These are phyloP conservation scores for Nomada lathburiana DNA, from an alignment of 2,888 invertebrate genomes.

Conservation along the genomic window DNA sequence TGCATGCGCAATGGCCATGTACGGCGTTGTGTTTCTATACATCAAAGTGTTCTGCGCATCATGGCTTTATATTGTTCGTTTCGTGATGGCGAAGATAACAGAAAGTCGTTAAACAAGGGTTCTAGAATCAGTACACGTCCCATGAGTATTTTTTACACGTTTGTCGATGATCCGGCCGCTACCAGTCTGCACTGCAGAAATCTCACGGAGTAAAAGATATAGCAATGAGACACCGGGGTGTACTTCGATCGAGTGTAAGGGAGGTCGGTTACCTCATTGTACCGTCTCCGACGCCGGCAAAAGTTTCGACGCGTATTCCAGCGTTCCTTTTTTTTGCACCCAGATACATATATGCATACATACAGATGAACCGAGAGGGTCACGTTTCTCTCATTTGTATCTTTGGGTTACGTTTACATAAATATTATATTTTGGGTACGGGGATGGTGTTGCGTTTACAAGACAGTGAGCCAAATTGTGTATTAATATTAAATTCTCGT, in stretches of 20 bases:
- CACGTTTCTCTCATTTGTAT: slow-evolving; percentile 76
- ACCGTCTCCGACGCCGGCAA: slow-evolving; percentile 17
- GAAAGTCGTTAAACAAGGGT: slow-evolving; percentile 35
- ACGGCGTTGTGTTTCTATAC: no score
- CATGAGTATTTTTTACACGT: slow-evolving; percentile 53
- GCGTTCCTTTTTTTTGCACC: neutral
- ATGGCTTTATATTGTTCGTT: neutral
- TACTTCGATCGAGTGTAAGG: slow-evolving; percentile 60
- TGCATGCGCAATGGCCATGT: no score
- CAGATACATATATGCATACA: slow-evolving; percentile 1
- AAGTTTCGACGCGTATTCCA: slow-evolving; percentile 45
- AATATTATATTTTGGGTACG: slow-evolving; percentile 74
- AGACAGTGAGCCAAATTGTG: slow-evolving; percentile 76
- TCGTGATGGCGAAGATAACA: neutral
- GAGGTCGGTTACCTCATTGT: slow-evolving; percentile 38
- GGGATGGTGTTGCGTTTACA: slow-evolving; percentile 52
- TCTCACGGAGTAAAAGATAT: slow-evolving; percentile 56
- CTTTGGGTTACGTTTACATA: slow-evolving; percentile 70
- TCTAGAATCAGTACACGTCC: slow-evolving; percentile 53
- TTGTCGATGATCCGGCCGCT: slow-evolving; percentile 39
- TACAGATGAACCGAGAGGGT: slow-evolving; percentile 45
- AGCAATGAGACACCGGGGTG: slow-evolving; percentile 69
- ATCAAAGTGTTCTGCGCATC: no score
- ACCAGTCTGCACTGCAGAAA: slow-evolving; percentile 22
- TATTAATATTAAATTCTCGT: slow-evolving; percentile 78